Conservation (phyloP, 2,113 vertebrate genomes). For the Grus americana region DNA sequence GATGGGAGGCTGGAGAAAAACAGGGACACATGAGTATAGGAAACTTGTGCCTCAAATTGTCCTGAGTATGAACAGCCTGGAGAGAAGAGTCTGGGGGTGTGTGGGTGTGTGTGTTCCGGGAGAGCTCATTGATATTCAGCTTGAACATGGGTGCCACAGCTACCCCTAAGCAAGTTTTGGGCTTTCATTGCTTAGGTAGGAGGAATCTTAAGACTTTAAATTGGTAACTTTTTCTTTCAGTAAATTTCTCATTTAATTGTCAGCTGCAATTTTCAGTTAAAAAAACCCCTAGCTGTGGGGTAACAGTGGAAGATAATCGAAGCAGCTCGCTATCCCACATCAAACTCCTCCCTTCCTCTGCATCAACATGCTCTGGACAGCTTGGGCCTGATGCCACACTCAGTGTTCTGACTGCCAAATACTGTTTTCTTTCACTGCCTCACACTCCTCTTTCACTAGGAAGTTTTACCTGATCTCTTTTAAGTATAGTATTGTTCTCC, state of each 20-base stretch:
- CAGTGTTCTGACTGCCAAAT: not conserved
- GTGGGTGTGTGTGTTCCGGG: not conserved
- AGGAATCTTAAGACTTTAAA: not conserved
- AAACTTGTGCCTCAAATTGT: not conserved
- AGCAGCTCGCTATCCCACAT: not conserved
- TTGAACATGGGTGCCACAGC: not conserved
- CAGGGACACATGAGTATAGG: not conserved
- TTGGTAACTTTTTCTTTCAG: not conserved
- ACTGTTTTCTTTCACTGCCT: not conserved
- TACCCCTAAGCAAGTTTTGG: not conserved
- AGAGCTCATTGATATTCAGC: not conserved
- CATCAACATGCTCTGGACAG: not conserved
- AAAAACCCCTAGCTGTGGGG: not conserved
- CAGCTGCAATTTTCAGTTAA: not conserved
- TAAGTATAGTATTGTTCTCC: not conserved
- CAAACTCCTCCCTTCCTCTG: not conserved
- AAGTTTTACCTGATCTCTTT: not conserved
- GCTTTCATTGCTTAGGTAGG: not conserved
- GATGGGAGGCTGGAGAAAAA: fast-evolving
- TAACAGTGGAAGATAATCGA: not conserved
- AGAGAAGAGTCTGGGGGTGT: not conserved
- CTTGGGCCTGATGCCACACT: not conserved
- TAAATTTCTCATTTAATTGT: not conserved
- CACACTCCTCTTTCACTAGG: not conserved
- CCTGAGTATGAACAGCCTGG: not conserved